Percentiles rank a stretch among this genome's conserved stretches.
These are phyloP conservation scores for Hypotaenidia okinawae DNA, from an alignment of 2,797 vertebrate genomes.

Conservation along the genomic window DNA sequence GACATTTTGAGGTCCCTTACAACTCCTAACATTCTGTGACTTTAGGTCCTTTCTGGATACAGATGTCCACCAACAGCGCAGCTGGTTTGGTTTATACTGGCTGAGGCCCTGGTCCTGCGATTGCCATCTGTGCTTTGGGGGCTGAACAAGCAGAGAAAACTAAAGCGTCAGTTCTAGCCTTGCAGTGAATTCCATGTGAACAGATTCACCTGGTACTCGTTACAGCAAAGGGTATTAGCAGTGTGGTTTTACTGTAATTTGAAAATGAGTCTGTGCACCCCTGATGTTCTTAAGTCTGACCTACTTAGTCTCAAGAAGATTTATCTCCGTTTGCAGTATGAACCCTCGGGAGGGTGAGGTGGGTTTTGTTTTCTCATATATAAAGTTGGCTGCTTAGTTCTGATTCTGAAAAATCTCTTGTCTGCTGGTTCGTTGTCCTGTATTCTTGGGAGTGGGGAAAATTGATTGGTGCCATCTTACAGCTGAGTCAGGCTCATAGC, in stretches of 20 bases:
- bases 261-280: accelerated
- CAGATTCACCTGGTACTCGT: not conserved
- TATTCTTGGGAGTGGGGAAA: not conserved
- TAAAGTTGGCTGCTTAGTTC: not conserved
- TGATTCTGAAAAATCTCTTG: not conserved
- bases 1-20: too few relatives aligned
- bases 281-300: not conserved
- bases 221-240: not conserved
- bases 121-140: accelerated
- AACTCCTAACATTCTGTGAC: too few relatives aligned
- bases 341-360: not conserved
- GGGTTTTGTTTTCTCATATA: not conserved
- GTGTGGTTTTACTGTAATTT: not conserved
- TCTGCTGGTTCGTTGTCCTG: not conserved
- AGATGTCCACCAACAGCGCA: not conserved
- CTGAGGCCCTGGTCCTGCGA: not conserved
- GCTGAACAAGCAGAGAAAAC: not conserved
- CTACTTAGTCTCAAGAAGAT: not conserved
- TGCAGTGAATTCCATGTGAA: not conserved
- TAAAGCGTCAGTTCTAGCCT: not conserved
- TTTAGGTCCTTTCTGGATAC: not conserved
- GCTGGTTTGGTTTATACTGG: not conserved
- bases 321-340: not conserved
- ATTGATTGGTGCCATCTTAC: accelerated
- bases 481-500: not conserved